Evolutionary conservation across 2,888 invertebrate genomes (phyloP).

Genomic region (Hirtodrosophila trivittata): DNA sequence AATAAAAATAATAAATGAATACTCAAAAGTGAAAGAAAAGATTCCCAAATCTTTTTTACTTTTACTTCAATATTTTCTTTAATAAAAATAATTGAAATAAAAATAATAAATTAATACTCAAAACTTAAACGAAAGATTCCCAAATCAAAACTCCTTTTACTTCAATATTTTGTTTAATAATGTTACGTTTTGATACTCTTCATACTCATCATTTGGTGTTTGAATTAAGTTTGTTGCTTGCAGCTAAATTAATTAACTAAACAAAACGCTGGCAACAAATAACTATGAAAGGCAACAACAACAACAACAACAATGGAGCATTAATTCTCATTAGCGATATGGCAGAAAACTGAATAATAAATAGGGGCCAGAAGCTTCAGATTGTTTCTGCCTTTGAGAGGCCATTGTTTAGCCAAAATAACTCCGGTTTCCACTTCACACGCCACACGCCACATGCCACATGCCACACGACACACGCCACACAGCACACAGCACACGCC

Average conservation of each 20-base stretch:
- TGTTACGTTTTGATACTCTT: slow-evolving; percentile 7
- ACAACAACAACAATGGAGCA: slow-evolving; percentile 69
- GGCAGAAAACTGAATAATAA: slow-evolving; percentile 30
- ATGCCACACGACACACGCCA: background rate
- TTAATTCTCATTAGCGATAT: slow-evolving; percentile 61
- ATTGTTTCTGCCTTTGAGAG: slow-evolving; percentile 1
- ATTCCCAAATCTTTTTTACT: no score
- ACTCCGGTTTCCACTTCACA: background rate
- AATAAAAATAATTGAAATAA: no score
- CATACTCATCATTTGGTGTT: slow-evolving; percentile 10
- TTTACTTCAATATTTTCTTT: no score
- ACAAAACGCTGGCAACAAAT: slow-evolving; percentile 3
- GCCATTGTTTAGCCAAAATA: slow-evolving; percentile 3
- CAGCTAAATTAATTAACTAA: slow-evolving; percentile 30
- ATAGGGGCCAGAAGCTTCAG: slow-evolving; percentile 18
- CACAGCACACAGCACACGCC: background rate
- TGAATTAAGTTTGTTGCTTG: background rate
- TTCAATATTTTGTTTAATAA: no score
- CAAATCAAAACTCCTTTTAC: no score
- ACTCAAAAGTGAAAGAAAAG: no score
- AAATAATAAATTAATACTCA: no score
- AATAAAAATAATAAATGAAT: no score
- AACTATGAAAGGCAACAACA: slow-evolving; percentile 23
- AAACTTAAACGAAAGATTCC: no score
- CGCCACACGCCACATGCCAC: slow-evolving; percentile 8